A percentile compares a stretch with the other conserved stretches of the same genome.
These are phyloP conservation scores for Forbesichthys papilliferus DNA, from an alignment of 2,113 vertebrate species.

Conservation along the genomic window DNA sequence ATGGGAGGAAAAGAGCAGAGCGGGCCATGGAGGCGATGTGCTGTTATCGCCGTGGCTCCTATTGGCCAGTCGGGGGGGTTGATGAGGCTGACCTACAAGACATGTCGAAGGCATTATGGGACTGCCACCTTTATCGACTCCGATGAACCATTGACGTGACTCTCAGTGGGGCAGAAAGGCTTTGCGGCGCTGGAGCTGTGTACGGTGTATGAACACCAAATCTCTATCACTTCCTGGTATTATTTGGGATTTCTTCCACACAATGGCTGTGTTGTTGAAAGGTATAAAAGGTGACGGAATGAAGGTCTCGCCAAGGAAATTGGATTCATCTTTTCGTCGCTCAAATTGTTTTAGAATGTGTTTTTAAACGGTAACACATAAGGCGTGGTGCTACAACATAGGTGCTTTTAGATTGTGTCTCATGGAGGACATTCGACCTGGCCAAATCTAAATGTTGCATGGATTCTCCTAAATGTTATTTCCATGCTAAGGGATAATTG, in stretches of 20 bases:
- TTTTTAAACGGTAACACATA: neutral
- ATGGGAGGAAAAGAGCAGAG: constrained; percentile 26
- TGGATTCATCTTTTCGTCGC: constrained; percentile 22
- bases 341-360: constrained; percentile 22
- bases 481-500: constrained; percentile 40
- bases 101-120: constrained; percentile 14
- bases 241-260: constrained; percentile 38
- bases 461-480: constrained; percentile 38
- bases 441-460: constrained; percentile 15
- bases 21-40: neutral
- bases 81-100: constrained; percentile 5
- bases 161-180: constrained; percentile 27
- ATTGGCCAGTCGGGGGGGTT: constrained; percentile 27
- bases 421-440: constrained; percentile 6
- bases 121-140: constrained; percentile 42
- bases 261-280: constrained; percentile 32
- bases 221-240: constrained; percentile 40
- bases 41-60: constrained; percentile 33
- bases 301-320: constrained; percentile 20
- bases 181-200: constrained; percentile 30
- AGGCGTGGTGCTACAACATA: neutral
- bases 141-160: constrained; percentile 21
- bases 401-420: constrained; percentile 17
- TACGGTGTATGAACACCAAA: constrained; percentile 28
- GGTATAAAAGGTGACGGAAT: constrained; percentile 30